Percentiles rank a stretch among this genome's conserved stretches.
These are phyloP conservation scores for Agelaius tricolor DNA, from an alignment of 2,113 vertebrate species.

Conservation along the genomic window DNA sequence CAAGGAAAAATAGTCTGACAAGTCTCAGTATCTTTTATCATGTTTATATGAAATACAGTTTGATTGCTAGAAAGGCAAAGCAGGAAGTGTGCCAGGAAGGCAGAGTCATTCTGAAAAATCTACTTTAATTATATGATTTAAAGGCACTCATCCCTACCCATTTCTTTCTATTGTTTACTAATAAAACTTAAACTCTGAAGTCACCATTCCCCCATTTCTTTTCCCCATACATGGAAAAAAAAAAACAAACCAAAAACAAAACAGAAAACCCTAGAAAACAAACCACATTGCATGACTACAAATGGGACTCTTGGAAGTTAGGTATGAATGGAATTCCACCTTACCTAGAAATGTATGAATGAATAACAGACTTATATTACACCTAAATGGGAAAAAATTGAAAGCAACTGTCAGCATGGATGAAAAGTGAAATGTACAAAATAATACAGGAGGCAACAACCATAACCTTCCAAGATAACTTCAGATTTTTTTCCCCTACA, in stretches of 20 bases:
- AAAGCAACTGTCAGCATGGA: slow-evolving; percentile 82
- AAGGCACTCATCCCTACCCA: background rate
- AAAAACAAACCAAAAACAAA: background rate
- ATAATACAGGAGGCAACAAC: slow-evolving; percentile 60
- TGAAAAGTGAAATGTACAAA: slow-evolving; percentile 77
- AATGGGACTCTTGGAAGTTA: slow-evolving; percentile 63
- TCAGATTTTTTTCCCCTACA: background rate
- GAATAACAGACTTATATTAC: slow-evolving; percentile 93
- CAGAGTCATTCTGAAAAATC: background rate
- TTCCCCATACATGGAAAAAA: background rate
- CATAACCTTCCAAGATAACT: slow-evolving; percentile 18
- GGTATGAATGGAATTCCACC: slow-evolving; percentile 82
- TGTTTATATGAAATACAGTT: background rate
- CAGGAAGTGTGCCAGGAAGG: background rate
- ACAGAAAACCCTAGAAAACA: slow-evolving; percentile 35
- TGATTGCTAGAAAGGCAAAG: background rate
- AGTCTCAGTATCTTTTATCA: background rate
- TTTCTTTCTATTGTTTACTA: background rate
- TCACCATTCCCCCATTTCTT: background rate
- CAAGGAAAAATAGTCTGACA: background rate
- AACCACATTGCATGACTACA: slow-evolving; percentile 48
- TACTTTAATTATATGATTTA: background rate
- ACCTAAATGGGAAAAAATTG: slow-evolving; percentile 90
- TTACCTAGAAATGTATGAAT: slow-evolving; percentile 98
- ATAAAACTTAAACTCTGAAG: background rate